These are phyloP conservation scores for Origma solitaria DNA, from an alignment of 2,113 vertebrate species.

Conservation along the genomic window DNA sequence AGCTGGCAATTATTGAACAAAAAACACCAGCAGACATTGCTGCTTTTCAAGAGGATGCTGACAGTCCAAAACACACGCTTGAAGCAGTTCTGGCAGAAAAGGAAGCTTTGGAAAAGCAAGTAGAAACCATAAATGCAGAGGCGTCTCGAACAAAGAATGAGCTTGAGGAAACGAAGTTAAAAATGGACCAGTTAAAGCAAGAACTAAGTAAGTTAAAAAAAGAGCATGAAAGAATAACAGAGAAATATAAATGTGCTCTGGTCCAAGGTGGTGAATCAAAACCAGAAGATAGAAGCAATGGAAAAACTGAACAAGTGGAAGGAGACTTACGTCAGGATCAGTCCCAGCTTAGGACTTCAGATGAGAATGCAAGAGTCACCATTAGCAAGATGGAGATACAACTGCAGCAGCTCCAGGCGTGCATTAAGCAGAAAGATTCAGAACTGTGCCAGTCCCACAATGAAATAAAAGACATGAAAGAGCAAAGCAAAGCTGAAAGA, in stretches of 20 bases:
- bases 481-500: conserved; percentile 68
- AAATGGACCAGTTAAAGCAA: conserved; percentile 68
- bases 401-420: conserved; percentile 74
- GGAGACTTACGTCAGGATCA: conserved; percentile 69
- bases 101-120: conserved; percentile 56
- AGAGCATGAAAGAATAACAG: conserved; percentile 55
- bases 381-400: conserved; percentile 62
- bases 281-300: neutral
- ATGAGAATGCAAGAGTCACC: conserved; percentile 64
- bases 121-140: conserved; percentile 59
- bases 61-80: conserved; percentile 64
- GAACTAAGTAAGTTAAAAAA: conserved; percentile 74
- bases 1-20: conserved; percentile 82
- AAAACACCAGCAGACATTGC: conserved; percentile 59
- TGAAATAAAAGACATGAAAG: conserved; percentile 70
- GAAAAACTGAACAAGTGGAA: conserved; percentile 32
- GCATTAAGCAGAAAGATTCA: conserved; percentile 74
- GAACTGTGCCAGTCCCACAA: conserved; percentile 71
- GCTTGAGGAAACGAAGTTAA: conserved; percentile 77
- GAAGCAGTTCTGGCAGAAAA: conserved; percentile 66
- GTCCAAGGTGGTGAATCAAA: neutral
- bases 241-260: conserved; percentile 46
- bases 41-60: conserved; percentile 73
- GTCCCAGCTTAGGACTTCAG: conserved; percentile 67
- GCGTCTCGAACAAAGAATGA: conserved; percentile 58